A percentile compares a stretch with the other conserved stretches of the same genome.
phyloP scores from a whole-genome alignment of 2,888 invertebrate species.

The Erebia ligea region DNA sequence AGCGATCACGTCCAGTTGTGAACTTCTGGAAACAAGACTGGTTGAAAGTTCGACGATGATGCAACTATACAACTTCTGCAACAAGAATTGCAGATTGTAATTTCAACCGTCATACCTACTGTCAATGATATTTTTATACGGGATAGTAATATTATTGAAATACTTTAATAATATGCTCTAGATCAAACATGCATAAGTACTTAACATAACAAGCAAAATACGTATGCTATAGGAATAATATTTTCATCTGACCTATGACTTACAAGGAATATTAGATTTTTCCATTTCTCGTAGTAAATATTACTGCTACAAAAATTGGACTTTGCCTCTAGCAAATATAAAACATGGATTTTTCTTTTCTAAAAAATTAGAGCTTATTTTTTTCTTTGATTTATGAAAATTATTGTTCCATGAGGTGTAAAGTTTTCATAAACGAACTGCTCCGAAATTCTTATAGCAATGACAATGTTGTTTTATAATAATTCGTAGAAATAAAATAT shows the following conservation, averaged over 20 bases:
- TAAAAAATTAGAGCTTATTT: neutral
- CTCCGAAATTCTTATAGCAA: too few relatives aligned
- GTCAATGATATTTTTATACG: too few relatives aligned
- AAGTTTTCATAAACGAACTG: neutral
- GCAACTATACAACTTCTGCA: too few relatives aligned
- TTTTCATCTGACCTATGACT: neutral
- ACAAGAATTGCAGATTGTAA: too few relatives aligned
- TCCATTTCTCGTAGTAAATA: conserved; percentile 6
- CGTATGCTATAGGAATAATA: neutral
- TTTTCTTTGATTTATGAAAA: neutral
- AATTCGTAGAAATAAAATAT: conserved; percentile 5
- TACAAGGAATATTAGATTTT: conserved; percentile 3
- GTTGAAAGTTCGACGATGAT: too few relatives aligned
- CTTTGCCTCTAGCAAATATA: neutral
- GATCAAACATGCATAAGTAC: neutral
- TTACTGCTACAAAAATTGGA: conserved; percentile 4
- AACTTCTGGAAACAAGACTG: too few relatives aligned
- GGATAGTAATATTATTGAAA: neutral
- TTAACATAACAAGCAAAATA: neutral
- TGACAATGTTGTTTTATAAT: neutral
- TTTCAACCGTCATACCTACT: too few relatives aligned
- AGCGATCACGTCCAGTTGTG: too few relatives aligned
- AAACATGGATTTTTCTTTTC: conserved; percentile 1
- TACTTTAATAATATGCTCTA: neutral
- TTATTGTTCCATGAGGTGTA: neutral